Base-by-base conservation (phyloP, 1,140 invertebrate species). In the Magallana gigas region DNA sequence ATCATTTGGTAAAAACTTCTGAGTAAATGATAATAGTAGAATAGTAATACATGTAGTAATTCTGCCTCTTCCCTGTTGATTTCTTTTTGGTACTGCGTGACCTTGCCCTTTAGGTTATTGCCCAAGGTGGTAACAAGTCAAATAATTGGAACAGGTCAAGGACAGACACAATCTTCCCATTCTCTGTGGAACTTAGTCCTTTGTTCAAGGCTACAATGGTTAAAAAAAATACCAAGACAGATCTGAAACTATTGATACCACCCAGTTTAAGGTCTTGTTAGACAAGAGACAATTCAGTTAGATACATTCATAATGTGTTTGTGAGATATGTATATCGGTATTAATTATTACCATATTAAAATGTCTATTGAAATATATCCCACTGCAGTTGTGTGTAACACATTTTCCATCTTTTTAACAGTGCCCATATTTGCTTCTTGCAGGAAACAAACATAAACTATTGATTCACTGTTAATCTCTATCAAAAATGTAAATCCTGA, bases 1-100 rank as follows among this genome's bases (percentile, higher is more conserved):
- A 23, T 0, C 0, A 0, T 0, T 0, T 23, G 0, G 0, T 23
- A 23, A 0, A 23, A 0, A 23, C 0, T 23, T n/a, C n/a, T n/a
- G n/a, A 23, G 0, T 23, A 23, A 23, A 23, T 23, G 23, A 23
- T 14, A n/a, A 71, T 95, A 60, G 95, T 95, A 56, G 94, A 93
- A 85, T 93, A 94, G 8, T 88, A 92, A 60, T 95, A 92, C 76
- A 95, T 94, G 89, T 95, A 95, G 88, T 94, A 90, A 83, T 95
- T 94, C 89, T 90, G 16, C 95, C 5, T 90, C 85, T 11, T 93
- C 90, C 91, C 95, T 95, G 29, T 90, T 90, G 16, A 95, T 93
- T 64, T 95, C 94, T 82, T 89, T 91, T 90, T 95, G 95, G 91
- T 95, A 95, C 90, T 95, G 95, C 90, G 95, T 92, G 8, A 87